Evolutionary conservation across 2,888 invertebrate genomes (phyloP).

Genomic region (Phortica magna): DNA sequence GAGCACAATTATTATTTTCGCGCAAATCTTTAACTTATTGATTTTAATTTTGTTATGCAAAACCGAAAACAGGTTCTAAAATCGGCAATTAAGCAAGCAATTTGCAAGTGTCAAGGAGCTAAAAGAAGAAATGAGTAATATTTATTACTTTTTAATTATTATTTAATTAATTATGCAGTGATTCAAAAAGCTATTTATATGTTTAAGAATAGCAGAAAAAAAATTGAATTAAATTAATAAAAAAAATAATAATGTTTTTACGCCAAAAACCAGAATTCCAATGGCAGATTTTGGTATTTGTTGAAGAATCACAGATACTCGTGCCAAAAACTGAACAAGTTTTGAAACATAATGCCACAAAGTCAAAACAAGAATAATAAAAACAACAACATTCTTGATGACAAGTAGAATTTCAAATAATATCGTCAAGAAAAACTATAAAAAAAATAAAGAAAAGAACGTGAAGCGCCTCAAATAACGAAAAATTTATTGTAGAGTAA

Average conservation of each 20-base stretch:
- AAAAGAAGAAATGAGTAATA: background rate
- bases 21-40: background rate
- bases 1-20: too few relatives aligned
- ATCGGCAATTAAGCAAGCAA: slow-evolving; percentile 1
- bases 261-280: slow-evolving; percentile 11
- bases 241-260: background rate
- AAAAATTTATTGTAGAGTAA: background rate
- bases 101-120: slow-evolving; percentile 2
- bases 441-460: background rate
- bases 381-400: background rate
- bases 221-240: slow-evolving; percentile 1
- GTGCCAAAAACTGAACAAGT: slow-evolving; percentile 57
- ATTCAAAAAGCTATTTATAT: slow-evolving; percentile 56
- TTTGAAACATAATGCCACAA: slow-evolving; percentile 37
- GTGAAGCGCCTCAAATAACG: background rate
- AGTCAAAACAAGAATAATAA: background rate
- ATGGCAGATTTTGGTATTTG: slow-evolving; percentile 44
- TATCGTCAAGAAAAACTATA: background rate
- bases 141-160: slow-evolving; percentile 21
- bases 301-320: slow-evolving; percentile 46
- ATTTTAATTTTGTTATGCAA: background rate
- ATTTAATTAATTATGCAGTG: slow-evolving; percentile 38
- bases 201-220: slow-evolving; percentile 11
- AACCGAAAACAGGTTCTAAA: background rate
- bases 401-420: background rate